Base-by-base conservation (phyloP, 2,888 invertebrate species). In the Dicroscelio sp. region DNA sequence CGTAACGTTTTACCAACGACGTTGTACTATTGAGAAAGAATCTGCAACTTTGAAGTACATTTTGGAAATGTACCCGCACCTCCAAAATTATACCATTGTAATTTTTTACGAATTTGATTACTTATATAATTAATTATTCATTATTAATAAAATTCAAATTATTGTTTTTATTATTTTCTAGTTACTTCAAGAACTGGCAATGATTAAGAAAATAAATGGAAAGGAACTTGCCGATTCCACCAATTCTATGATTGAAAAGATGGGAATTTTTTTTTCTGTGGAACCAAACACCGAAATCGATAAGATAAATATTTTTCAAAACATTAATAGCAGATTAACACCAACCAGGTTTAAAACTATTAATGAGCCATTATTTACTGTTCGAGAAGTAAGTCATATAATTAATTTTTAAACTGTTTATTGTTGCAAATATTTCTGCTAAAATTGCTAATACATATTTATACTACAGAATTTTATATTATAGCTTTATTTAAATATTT, bases 221-320 rank as follows among this genome's bases (percentile, higher is more conserved):
- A 5, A 55, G n/a, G 6, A 55, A n/a, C 14, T 55, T 55, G 6
- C n/a, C 5, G 55, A 55, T 55, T 14, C 55, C 6, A 55, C n/a
- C 23, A 55, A 55, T 55, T 14, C 14, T n/a, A 75, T 75, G 75
- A 55, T 75, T 55, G 55, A 31, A 6, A 75, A 75, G 23, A 1
- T 55, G 5, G 71, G 23, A 71, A 5, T 48, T 5, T n/a, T 14
- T 48, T 71, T 27, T n/a, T 43, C 48, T 25, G 8, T 71, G 14
- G 4, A 27, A 3, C 1, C 23, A n/a, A 48, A n/a, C 27, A 14
- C 25, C 48, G 71, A 71, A 38, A 55, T 52, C 25, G 17, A n/a
- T 30, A 71, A 71, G 27, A 12, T 71, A 27, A 75, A n/a, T 25
- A 17, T 55, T 30, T 14, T 75, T 3, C 2, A 31, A 52, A 75